Evolutionary conservation across 2,797 vertebrate genomes (phyloP).

Genomic region (Catostomus latipinnis): DNA sequence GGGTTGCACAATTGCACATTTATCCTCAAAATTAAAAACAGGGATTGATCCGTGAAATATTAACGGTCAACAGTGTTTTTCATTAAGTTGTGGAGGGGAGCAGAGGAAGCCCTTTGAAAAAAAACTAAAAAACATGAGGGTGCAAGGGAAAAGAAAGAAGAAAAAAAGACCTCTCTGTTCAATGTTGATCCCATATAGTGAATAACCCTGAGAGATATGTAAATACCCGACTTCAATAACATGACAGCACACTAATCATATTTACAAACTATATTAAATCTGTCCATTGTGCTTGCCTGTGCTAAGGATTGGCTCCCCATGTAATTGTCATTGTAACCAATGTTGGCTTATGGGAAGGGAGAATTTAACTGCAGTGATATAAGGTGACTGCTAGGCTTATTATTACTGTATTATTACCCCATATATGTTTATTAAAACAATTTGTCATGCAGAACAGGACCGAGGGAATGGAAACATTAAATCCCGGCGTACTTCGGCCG

Average conservation of each 20-base stretch:
- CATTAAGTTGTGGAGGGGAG: slow-evolving; percentile 88
- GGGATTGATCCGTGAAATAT: slow-evolving; percentile 93
- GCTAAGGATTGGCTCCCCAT: slow-evolving; percentile 89
- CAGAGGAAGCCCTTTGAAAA: slow-evolving; percentile 63
- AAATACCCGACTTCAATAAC: slow-evolving; percentile 98
- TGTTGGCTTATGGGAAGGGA: slow-evolving; percentile 93
- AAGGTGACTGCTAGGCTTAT: slow-evolving; percentile 99
- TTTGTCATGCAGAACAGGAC: slow-evolving; percentile 99
- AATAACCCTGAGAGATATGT: slow-evolving; percentile 98
- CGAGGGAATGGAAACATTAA: slow-evolving; percentile 98
- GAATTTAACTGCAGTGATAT: slow-evolving; percentile 99
- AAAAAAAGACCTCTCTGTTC: slow-evolving; percentile 85
- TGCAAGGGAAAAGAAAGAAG: slow-evolving; percentile 76
- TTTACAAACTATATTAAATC: slow-evolving; percentile 99
- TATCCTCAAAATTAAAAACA: slow-evolving; percentile 88
- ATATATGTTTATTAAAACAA: slow-evolving; percentile 99
- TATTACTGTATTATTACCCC: slow-evolving; percentile 99
- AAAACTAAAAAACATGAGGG: slow-evolving; percentile 77
- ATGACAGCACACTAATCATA: slow-evolving; percentile 99
- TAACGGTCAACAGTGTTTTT: slow-evolving; percentile 92
- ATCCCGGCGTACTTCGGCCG: slow-evolving; percentile 92
- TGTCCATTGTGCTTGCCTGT: slow-evolving; percentile 94
- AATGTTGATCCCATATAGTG: slow-evolving; percentile 91
- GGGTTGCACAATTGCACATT: slow-evolving; percentile 82
- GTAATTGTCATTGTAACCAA: slow-evolving; percentile 99